These are phyloP conservation scores for Hydrozoanthus gracilis DNA, from an alignment of 92 coral and sea anemone species.

Conservation along the genomic window DNA sequence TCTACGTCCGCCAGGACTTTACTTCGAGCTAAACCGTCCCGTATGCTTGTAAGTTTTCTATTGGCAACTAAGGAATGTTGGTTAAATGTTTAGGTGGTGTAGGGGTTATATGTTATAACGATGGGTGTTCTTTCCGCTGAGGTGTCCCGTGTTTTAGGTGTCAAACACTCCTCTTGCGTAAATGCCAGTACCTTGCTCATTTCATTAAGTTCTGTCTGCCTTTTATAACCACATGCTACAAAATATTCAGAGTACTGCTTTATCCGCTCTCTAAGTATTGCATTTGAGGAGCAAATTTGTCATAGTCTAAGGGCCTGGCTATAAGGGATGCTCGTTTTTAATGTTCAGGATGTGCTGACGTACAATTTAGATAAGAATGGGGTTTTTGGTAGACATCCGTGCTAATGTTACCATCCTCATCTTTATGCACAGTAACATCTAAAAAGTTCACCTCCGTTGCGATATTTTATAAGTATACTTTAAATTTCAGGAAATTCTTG, in stretches of 20 bases:
- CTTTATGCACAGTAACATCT: neutral
- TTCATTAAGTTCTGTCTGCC: slow-evolving; percentile 33
- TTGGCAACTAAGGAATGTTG: slow-evolving; percentile 31
- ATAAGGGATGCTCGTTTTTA: slow-evolving; percentile 16
- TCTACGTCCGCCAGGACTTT: neutral
- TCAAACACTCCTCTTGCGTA: slow-evolving; percentile 51
- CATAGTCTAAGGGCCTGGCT: no score
- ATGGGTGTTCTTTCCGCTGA: slow-evolving; percentile 34
- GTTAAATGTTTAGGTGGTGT: slow-evolving; percentile 26
- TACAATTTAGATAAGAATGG: slow-evolving; percentile 15
- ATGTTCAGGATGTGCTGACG: slow-evolving; percentile 45
- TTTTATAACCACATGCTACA: slow-evolving; percentile 43
- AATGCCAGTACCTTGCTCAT: slow-evolving; percentile 49
- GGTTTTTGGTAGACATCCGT: neutral
- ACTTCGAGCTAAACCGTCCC: slow-evolving; percentile 12
- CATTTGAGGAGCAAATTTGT: neutral
- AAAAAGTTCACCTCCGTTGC: no score
- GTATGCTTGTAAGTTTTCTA: slow-evolving; percentile 24
- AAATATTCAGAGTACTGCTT: slow-evolving; percentile 35
- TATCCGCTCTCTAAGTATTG: slow-evolving; percentile 35
- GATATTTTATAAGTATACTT: no score
- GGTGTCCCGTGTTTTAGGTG: slow-evolving; percentile 21
- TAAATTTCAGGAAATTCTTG: no score
- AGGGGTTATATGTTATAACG: slow-evolving; percentile 41
- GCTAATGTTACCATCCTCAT: slow-evolving; percentile 36